Base-by-base conservation (phyloP, 2,797 vertebrate species). In the Channa striata region DNA sequence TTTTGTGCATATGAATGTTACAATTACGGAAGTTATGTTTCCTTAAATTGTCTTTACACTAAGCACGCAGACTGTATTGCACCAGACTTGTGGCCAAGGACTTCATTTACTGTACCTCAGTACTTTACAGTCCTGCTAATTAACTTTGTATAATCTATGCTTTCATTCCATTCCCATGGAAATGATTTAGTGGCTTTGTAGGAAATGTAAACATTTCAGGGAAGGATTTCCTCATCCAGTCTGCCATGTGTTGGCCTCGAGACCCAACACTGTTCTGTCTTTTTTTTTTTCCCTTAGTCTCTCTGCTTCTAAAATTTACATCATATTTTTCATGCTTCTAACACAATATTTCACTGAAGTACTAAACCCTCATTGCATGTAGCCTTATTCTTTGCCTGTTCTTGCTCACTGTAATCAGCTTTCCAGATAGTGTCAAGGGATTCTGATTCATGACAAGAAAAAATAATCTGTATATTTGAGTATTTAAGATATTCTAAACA, bases 141-240 rank as follows among this genome's bases (percentile, higher is more conserved):
- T 59, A 73, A 72, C 20, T 80, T 53, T 16, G 25, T 56, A 63
- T 51, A 68, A 79, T 59, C 53, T 70, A 39, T 66, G 39, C 79
- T 85, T 75, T 75, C 69, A 73, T 69, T 57, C 50, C 19, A 40
- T 79, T 80, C 53, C 61, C 73, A 37, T 57, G 67, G 57, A 78
- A 72, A 78, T 19, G 52, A 82, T 78, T 76, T 23, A 62, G 80
- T 72, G 69, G 69, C 65, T 82, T 74, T 63, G 52, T 52, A 43
- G 59, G 39, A 60, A 86, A 87, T 87, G 74, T 86, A 87, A 85
- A 91, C 82, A 72, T 50, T 78, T 76, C 71, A 68, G 74, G 77
- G 72, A 77, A 63, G 39, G 59, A 75, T 76, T 66, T 72, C 64
- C 68, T 80, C 64, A 42, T 77, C 63, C 52, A 68, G 66, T 50